Evolutionary conservation across 1,140 invertebrate species (phyloP).

Genomic region (Macrobrachium nipponense): DNA sequence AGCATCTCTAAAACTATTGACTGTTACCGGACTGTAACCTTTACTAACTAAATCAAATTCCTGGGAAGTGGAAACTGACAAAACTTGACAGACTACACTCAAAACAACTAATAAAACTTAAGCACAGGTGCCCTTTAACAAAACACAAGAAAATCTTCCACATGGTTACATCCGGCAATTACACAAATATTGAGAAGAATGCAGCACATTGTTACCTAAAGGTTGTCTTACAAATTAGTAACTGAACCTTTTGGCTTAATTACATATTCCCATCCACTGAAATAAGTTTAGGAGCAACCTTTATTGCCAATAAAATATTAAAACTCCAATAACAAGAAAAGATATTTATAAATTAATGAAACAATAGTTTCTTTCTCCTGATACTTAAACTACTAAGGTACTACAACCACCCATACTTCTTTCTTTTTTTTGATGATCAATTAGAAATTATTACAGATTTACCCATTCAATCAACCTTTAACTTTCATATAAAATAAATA

Average conservation of each 20-base stretch:
- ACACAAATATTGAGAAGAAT: not conserved
- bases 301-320: slow-evolving; percentile 46
- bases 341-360: slow-evolving; percentile 22
- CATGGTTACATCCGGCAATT: too few relatives aligned
- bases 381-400: slow-evolving; percentile 55
- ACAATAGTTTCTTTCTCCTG: slow-evolving; percentile 57
- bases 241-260: too few relatives aligned
- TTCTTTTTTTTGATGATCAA: slow-evolving; percentile 31
- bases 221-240: too few relatives aligned
- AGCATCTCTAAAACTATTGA: too few relatives aligned
- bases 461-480: slow-evolving; percentile 22
- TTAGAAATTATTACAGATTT: slow-evolving; percentile 34
- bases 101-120: too few relatives aligned
- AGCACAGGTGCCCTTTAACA: too few relatives aligned
- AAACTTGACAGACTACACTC: too few relatives aligned
- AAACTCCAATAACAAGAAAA: slow-evolving; percentile 32
- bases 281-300: slow-evolving; percentile 7
- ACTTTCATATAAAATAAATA: slow-evolving; percentile 57
- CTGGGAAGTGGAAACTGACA: too few relatives aligned
- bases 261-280: too few relatives aligned
- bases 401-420: slow-evolving; percentile 50
- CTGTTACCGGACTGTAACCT: too few relatives aligned
- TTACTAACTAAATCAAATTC: too few relatives aligned
- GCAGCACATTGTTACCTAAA: not conserved
- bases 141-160: too few relatives aligned